Evolutionary conservation across 2,113 vertebrate species (phyloP).

Genomic region (Cryptotis parvus): DNA sequence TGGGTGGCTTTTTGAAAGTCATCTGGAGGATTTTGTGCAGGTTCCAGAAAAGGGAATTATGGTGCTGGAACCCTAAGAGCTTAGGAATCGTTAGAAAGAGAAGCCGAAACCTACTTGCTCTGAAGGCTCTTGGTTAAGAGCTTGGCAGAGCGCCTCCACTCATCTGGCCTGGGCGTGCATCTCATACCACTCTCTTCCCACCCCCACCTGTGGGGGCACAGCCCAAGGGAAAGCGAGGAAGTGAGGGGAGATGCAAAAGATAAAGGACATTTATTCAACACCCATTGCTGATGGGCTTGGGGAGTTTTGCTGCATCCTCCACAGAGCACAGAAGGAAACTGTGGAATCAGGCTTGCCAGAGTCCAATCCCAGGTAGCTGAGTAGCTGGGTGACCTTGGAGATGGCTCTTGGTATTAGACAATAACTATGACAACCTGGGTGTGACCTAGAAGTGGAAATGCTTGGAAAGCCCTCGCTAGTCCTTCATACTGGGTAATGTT

Average conservation of each 20-base stretch:
- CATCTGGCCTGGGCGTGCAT: slow-evolving; percentile 16
- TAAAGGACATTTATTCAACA: not conserved
- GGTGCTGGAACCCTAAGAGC: slow-evolving; percentile 5
- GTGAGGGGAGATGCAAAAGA: not conserved
- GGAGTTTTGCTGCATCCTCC: not conserved
- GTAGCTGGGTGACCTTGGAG: not conserved
- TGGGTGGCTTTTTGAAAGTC: slow-evolving; percentile 48
- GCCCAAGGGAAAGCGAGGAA: not conserved
- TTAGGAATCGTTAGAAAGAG: slow-evolving; percentile 42
- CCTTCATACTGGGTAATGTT: too few relatives aligned
- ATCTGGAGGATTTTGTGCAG: slow-evolving; percentile 47
- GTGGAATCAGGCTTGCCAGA: not conserved
- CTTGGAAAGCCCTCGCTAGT: not conserved
- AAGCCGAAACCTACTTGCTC: slow-evolving; percentile 48
- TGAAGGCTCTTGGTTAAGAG: slow-evolving; percentile 52
- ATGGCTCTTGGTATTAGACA: not conserved
- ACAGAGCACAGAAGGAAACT: not conserved
- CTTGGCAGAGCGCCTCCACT: slow-evolving; percentile 36
- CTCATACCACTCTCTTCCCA: not conserved
- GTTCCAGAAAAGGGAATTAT: slow-evolving; percentile 61
- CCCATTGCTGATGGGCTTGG: accelerated
- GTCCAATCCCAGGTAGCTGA: not conserved
- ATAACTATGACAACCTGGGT: not conserved
- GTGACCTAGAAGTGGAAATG: not conserved
- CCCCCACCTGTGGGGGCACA: not conserved